Conservation (phyloP, 2,888 invertebrate species). For the Tillus elongatus region DNA sequence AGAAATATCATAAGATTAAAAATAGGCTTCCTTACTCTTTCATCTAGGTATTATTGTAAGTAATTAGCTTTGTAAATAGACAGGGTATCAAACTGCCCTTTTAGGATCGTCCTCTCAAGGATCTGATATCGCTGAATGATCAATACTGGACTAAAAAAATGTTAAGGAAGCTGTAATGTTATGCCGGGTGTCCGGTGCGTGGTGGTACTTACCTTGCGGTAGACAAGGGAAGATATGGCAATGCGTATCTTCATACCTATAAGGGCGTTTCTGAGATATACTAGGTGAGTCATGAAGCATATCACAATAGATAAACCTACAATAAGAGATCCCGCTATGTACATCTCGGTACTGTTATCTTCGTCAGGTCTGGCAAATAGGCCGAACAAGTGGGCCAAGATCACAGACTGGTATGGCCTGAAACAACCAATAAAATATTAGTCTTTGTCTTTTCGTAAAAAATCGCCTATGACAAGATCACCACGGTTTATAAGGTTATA, state of each 20-base stretch:
- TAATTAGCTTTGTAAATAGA: no score
- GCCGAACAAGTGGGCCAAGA: neutral
- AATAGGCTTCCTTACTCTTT: no score
- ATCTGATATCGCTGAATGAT: no score
- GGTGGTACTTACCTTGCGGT: conserved; percentile 64
- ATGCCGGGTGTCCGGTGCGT: no score
- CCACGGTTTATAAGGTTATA: no score
- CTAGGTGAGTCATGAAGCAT: neutral
- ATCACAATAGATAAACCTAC: neutral
- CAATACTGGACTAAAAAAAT: no score
- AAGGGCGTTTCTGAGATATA: conserved; percentile 31
- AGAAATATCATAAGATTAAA: no score
- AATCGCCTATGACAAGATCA: no score
- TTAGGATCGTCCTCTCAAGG: no score
- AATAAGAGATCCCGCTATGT: neutral
- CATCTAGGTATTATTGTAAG: no score
- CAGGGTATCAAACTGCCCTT: no score
- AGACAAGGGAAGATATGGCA: conserved; percentile 59
- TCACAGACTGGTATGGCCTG: conserved; percentile 1
- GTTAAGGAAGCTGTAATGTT: no score
- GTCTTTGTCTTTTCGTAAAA: neutral
- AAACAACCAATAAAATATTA: neutral
- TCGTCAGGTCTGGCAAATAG: neutral
- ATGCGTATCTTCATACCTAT: conserved; percentile 63
- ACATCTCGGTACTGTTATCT: neutral